A percentile compares a stretch with the other conserved stretches of the same genome.
These are phyloP conservation scores for Chelmon rostratus DNA, from an alignment of 2,797 vertebrate genomes.

Conservation along the genomic window DNA sequence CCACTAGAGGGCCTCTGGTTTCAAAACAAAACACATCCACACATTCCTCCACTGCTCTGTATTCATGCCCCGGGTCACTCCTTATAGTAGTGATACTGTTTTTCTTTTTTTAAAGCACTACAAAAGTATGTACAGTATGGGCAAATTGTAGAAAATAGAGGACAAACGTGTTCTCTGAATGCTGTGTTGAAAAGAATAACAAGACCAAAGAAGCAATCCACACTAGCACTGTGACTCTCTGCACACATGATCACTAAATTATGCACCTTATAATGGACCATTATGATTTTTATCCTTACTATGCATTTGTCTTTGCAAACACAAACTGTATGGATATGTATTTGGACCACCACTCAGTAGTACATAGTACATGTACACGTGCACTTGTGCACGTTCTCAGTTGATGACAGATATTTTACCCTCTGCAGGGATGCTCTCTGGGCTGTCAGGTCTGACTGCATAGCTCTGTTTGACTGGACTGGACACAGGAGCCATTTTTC, in stretches of 20 bases:
- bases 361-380: no score
- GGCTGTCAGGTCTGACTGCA: slow-evolving; percentile 82
- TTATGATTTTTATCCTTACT: not conserved
- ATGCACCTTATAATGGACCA: not conserved
- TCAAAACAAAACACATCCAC: slow-evolving; percentile 21
- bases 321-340: not conserved
- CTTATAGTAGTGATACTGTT: not conserved
- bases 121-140: not conserved
- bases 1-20: slow-evolving; percentile 64
- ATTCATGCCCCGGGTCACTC: not conserved
- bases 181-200: not conserved
- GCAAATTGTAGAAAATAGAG: not conserved
- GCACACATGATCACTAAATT: not conserved
- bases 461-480: slow-evolving; percentile 88
- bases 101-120: not conserved
- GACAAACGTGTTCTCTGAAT: not conserved
- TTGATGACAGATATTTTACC: slow-evolving; percentile 53
- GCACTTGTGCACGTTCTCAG: not conserved
- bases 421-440: slow-evolving; percentile 83
- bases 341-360: not conserved
- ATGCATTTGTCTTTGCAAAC: not conserved
- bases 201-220: not conserved
- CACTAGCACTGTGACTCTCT: not conserved
- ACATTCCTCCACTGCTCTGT: not conserved
- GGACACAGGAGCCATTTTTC: slow-evolving; percentile 85